Percentiles rank a stretch among this genome's conserved stretches.
These are phyloP conservation scores for Drosophila atripex DNA, from an alignment of 2,888 invertebrate genomes.

Conservation along the genomic window DNA sequence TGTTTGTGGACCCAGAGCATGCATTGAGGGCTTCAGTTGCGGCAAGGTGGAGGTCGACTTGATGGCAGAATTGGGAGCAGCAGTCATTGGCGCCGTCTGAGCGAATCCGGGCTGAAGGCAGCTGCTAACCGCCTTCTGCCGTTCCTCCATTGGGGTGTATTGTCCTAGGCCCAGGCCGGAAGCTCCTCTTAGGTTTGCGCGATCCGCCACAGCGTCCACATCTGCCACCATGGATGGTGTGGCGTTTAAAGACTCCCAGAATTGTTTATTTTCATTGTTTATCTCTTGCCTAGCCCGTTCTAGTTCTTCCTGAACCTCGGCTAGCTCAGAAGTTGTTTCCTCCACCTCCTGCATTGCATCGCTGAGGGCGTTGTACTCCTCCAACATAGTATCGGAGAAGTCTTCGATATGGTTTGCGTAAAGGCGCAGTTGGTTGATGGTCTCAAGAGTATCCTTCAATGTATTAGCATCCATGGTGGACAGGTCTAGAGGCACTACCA, in stretches of 20 bases:
- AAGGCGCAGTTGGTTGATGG: constrained; percentile 64
- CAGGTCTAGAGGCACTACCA: constrained; percentile 74
- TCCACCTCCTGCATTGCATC: constrained; percentile 10
- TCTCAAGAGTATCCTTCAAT: constrained; percentile 62
- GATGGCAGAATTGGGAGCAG: not conserved
- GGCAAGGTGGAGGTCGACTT: constrained; percentile 6
- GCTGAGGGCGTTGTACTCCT: constrained; percentile 37
- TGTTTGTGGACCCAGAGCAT: not conserved
- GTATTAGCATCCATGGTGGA: constrained; percentile 55
- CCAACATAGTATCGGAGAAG: constrained; percentile 63
- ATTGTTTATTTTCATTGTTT: constrained; percentile 2
- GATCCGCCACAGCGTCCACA: constrained; percentile 30
- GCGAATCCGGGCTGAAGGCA: constrained; percentile 1
- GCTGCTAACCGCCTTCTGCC: constrained; percentile 14
- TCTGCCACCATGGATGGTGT: constrained; percentile 5
- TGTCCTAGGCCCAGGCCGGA: not conserved
- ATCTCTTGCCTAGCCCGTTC: not conserved
- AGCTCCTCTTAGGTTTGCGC: no score
- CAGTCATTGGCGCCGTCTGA: not conserved
- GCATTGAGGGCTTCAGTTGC: not conserved
- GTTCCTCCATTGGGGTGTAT: not conserved
- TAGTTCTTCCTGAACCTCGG: not conserved
- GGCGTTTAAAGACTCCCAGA: constrained; percentile 34
- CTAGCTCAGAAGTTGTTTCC: not conserved
- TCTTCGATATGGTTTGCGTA: constrained; percentile 69